phyloP scores from a whole-genome alignment of 2,113 vertebrate genomes.

The Nipponia nippon region DNA sequence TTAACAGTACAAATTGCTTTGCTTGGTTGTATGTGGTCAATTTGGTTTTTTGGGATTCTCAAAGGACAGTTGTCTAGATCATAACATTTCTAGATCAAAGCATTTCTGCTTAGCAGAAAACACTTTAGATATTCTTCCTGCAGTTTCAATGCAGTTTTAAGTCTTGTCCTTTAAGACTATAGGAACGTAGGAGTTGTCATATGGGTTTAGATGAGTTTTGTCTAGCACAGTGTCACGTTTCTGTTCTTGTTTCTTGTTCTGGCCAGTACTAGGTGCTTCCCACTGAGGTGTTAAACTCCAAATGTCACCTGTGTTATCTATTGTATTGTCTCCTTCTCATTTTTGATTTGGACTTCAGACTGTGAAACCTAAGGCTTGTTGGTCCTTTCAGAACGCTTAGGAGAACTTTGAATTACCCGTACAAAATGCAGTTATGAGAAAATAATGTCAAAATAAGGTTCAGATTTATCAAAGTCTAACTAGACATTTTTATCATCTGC shows the following conservation, averaged over 20 bases:
- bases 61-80: background rate
- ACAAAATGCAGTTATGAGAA: background rate
- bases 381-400: background rate
- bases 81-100: background rate
- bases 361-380: background rate
- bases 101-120: background rate
- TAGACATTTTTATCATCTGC: background rate
- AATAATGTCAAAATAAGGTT: background rate
- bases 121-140: background rate
- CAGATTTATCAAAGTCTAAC: background rate
- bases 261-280: background rate
- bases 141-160: background rate
- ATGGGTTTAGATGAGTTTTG: background rate
- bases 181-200: background rate
- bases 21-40: rapidly evolving
- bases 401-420: background rate
- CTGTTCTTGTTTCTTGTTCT: background rate
- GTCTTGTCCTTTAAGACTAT: background rate
- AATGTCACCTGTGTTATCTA: background rate
- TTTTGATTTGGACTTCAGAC: background rate
- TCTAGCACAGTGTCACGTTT: background rate
- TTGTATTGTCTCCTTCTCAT: background rate
- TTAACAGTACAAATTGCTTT: background rate
- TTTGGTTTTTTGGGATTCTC: background rate
- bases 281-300: background rate